Conservation (phyloP, 2,797 vertebrate genomes). For the Oreochromis grahami region DNA sequence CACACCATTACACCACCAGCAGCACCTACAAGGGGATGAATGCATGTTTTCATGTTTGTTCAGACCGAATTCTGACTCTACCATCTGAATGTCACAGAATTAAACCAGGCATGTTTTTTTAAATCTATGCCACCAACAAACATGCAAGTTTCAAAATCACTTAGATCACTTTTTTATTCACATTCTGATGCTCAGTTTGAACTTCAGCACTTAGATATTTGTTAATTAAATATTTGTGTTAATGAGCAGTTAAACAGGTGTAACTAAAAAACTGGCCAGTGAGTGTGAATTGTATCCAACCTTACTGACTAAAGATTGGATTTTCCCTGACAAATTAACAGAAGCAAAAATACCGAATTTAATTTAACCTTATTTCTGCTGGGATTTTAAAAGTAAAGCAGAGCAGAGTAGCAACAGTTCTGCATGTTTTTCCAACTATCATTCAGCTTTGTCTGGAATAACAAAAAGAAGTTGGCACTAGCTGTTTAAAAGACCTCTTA, state of each 20-base stretch:
- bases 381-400: not conserved
- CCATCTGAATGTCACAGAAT: not conserved
- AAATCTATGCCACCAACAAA: not conserved
- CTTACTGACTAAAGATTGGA: not conserved
- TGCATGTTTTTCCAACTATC: not conserved
- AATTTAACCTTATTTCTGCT: not conserved
- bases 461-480: not conserved
- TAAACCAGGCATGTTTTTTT: fast-evolving
- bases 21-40: not conserved
- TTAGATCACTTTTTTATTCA: not conserved
- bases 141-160: not conserved
- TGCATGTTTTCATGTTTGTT: not conserved
- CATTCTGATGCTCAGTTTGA: not conserved
- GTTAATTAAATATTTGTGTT: not conserved
- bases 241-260: not conserved
- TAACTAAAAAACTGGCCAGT: not conserved
- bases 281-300: not conserved
- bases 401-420: not conserved
- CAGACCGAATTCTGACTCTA: not conserved
- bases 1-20: not conserved
- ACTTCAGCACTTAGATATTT: not conserved
- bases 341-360: fast-evolving
- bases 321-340: not conserved
- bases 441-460: not conserved
- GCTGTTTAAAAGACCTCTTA: not conserved